Evolutionary conservation across 2,888 invertebrate species (phyloP).

Genomic region (Trichogramma evanescens): DNA sequence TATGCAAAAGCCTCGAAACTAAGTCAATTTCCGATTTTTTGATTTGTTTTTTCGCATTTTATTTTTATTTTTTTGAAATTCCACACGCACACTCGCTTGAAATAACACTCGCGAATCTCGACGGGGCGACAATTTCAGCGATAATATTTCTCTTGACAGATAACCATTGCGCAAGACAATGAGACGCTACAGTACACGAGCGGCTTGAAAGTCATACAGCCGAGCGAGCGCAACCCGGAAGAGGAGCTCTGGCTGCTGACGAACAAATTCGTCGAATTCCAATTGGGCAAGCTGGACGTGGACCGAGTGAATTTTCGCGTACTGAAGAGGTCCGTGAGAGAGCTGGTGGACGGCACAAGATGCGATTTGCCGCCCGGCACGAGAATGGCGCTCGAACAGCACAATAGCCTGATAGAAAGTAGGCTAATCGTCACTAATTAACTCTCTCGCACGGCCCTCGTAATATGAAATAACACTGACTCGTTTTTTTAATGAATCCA

Average conservation of each 20-base stretch:
- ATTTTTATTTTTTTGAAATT: too few species aligned
- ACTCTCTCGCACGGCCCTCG: too few species aligned
- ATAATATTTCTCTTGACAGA: slow-evolving; percentile 1
- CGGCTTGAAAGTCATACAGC: slow-evolving; percentile 62
- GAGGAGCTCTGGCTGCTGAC: slow-evolving; percentile 64
- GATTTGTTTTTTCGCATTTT: too few species aligned
- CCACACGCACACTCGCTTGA: too few species aligned
- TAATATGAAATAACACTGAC: too few species aligned
- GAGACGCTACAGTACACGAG: slow-evolving; percentile 65
- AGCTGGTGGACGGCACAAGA: slow-evolving; percentile 49
- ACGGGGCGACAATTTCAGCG: neutral
- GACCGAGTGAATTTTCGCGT: slow-evolving; percentile 62
- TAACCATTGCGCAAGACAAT: slow-evolving; percentile 37
- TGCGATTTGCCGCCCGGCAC: slow-evolving; percentile 7
- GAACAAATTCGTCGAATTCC: slow-evolving; percentile 63
- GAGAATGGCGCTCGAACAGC: neutral
- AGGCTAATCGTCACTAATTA: too few species aligned
- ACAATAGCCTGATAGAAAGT: too few species aligned
- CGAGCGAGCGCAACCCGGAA: slow-evolving; percentile 45
- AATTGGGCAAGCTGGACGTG: slow-evolving; percentile 52
- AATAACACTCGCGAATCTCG: too few species aligned
- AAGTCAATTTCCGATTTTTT: too few species aligned
- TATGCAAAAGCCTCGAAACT: too few species aligned
- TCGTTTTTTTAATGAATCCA: too few species aligned
- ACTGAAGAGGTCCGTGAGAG: slow-evolving; percentile 53